A percentile compares a stretch with the other conserved stretches of the same genome.
Evolutionary conservation across 2,797 vertebrate species (phyloP).

Genomic region (Myotis vivesi): DNA sequence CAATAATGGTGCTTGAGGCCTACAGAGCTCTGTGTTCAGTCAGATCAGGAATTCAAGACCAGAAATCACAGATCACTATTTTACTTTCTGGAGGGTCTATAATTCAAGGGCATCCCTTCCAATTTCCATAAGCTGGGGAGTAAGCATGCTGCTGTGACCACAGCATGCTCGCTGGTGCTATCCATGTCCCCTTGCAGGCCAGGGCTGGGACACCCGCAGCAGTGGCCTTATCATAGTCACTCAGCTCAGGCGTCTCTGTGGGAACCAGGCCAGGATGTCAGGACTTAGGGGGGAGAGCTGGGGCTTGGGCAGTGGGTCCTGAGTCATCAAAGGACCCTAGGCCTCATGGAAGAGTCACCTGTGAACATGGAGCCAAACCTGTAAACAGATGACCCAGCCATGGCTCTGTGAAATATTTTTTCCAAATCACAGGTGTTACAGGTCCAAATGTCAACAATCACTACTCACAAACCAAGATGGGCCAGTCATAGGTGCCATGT

Average conservation of each 20-base stretch:
- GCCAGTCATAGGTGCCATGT: not conserved
- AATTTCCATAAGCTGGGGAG: not conserved
- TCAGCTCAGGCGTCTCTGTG: not conserved
- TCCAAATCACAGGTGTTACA: not conserved
- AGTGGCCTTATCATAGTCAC: not conserved
- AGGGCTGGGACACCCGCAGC: not conserved
- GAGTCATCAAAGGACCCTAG: not conserved
- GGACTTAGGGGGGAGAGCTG: no score
- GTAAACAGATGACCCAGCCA: not conserved
- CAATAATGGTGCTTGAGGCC: not conserved
- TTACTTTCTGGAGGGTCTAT: constrained; percentile 16
- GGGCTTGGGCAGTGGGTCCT: not conserved
- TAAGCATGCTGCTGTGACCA: not conserved
- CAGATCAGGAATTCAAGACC: constrained; percentile 12
- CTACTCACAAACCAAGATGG: not conserved
- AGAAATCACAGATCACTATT: not conserved
- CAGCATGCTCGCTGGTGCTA: not conserved
- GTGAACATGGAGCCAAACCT: not conserved
- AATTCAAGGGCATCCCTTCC: not conserved
- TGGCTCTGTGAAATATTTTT: not conserved
- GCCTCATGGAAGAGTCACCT: not conserved
- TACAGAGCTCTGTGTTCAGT: not conserved
- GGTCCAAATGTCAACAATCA: not conserved
- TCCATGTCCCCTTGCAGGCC: not conserved
- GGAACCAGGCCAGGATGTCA: not conserved